A percentile compares a stretch with the other conserved stretches of the same genome.
Conservation (phyloP, 2,113 vertebrate genomes). For the Clarias macrocephalus region DNA sequence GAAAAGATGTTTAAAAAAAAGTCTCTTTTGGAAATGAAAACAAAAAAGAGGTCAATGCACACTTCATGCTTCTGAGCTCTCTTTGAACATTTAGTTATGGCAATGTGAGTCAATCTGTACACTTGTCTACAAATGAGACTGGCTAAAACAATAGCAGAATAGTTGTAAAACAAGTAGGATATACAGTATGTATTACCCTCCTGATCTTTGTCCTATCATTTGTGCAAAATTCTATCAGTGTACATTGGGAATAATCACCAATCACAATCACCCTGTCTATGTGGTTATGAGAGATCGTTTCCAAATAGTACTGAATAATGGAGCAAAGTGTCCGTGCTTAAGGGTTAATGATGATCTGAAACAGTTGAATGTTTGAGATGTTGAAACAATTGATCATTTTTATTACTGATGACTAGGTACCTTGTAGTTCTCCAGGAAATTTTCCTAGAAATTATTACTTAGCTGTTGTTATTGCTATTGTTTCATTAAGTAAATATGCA, state of each 20-base stretch:
- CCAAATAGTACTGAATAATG: neutral
- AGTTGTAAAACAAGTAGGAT: neutral
- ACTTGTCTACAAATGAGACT: neutral
- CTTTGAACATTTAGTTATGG: conserved; percentile 8
- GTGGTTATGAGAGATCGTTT: neutral
- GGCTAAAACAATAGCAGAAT: neutral
- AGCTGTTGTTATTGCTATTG: neutral
- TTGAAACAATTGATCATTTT: neutral
- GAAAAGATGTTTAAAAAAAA: too few species aligned
- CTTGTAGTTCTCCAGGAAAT: neutral
- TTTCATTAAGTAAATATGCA: neutral
- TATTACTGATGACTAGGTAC: neutral
- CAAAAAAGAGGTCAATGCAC: too few species aligned
- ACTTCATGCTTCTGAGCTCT: neutral
- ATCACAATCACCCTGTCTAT: neutral
- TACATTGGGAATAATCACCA: neutral
- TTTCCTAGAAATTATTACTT: neutral
- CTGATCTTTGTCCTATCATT: neutral
- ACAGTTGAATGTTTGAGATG: neutral
- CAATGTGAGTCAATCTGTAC: neutral
- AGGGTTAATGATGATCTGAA: neutral
- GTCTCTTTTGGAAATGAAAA: too few species aligned
- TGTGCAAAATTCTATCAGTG: neutral
- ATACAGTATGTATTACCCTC: neutral
- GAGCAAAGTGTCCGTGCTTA: neutral